Base-by-base conservation (phyloP, 2,113 vertebrate species). In the Bubo scandiacus region DNA sequence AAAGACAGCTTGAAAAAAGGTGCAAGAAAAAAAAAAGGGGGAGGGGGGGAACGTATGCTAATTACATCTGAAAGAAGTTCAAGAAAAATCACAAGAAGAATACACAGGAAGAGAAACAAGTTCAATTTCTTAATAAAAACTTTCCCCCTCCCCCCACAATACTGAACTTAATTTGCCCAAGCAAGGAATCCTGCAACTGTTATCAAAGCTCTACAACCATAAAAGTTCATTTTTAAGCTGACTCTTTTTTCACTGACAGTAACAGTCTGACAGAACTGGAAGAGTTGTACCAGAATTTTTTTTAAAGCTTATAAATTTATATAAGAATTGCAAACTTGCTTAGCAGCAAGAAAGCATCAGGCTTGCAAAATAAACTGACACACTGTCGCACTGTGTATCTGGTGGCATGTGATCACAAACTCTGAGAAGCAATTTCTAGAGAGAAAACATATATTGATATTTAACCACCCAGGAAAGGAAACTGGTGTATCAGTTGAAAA, bases 381-480 rank as follows among this genome's bases (percentile, higher is more conserved):
- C 11, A 1, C 7, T 40, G 65, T 47, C 16, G 19, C 11, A 1
- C 7, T 40, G 68, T 45, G 6, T 20, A 51, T 20, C 25, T 52
- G 73, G 16, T 68, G 36, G 7, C 30, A 34, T 6, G 9, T 0
- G 3, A 81, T 6, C 36, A 66, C 27, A 68, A 57, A 34, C 18
- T 52, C 54, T 11, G 6, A 86, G 42, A 52, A 88, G 30, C 5
- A 14, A 19, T 70, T 86, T 83, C 67, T 73, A 11, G 0, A 65
- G 7, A 88, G 18, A 57, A 87, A 83, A 15, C n/a, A 40, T 11
- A 49, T 17, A 86, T 22, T 32, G 16, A 34, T 65, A 52, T 57
- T 81, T 83, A 91, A 93, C 55, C 34, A 30, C 51, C 42, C 16
- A 34, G n/a, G 47, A 80, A 88, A 92, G 43, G 30, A 86, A 92